Conservation (phyloP, 2,888 invertebrate genomes). For the Zaprionus obscuricornis region DNA sequence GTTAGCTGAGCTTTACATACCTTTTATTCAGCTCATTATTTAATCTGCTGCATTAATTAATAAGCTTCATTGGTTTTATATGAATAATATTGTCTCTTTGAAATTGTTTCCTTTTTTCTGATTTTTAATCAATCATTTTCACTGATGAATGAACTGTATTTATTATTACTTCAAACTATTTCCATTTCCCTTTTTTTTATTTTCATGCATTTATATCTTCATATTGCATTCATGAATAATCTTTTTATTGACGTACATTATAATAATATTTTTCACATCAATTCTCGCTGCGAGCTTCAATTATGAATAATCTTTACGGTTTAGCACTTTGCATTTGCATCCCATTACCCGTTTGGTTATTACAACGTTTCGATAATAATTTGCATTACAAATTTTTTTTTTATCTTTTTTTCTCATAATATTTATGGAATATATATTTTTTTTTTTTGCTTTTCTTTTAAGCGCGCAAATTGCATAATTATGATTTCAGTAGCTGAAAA, state of each 20-base stretch:
- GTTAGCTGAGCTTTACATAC: too few relatives aligned
- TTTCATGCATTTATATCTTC: too few relatives aligned
- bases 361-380: neutral
- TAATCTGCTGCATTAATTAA: too few relatives aligned
- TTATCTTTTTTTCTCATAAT: neutral
- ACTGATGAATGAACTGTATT: constrained; percentile 12
- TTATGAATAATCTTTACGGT: too few relatives aligned
- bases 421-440: constrained; percentile 14
- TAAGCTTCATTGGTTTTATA: too few relatives aligned
- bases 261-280: too few relatives aligned
- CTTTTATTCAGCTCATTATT: too few relatives aligned
- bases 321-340: too few relatives aligned
- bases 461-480: constrained; percentile 46
- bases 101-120: too few relatives aligned
- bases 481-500: constrained; percentile 38
- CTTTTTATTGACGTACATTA: too few relatives aligned
- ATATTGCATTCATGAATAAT: constrained; percentile 18
- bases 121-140: neutral
- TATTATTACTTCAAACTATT: neutral
- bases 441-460: constrained; percentile 7
- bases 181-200: neutral
- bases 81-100: too few relatives aligned
- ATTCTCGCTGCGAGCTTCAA: neutral
- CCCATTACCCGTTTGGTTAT: too few relatives aligned
- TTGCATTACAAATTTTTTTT: neutral